Percentiles rank a stretch among this genome's conserved stretches.
phyloP scores from a whole-genome alignment of 2,888 invertebrate genomes.

The Aphodius sticticus region DNA sequence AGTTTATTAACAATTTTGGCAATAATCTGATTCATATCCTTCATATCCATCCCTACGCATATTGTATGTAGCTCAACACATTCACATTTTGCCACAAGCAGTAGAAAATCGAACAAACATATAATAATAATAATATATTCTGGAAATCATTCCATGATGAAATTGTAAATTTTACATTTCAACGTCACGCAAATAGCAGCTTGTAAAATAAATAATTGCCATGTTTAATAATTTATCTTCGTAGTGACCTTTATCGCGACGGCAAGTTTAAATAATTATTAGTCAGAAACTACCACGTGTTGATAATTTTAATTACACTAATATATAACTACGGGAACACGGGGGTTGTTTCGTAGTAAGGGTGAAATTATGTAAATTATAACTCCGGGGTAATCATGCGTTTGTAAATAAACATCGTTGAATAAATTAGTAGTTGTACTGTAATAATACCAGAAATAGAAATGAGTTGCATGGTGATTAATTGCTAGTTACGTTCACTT shows the following conservation, averaged over 20 bases:
- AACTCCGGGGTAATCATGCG: not conserved
- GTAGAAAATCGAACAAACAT: not conserved
- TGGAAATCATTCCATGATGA: not conserved
- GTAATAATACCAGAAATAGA: too few relatives aligned
- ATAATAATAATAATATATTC: not conserved
- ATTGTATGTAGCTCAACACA: too few relatives aligned
- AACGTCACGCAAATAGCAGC: not conserved
- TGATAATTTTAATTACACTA: not conserved
- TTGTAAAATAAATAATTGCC: not conserved
- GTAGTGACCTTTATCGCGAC: not conserved
- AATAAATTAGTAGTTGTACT: too few relatives aligned
- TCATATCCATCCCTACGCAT: too few relatives aligned
- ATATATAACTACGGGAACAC: not conserved
- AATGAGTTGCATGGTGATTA: too few relatives aligned
- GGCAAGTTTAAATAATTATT: constrained; percentile 4
- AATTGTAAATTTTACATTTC: not conserved
- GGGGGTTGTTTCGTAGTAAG: not conserved
- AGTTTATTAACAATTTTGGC: too few relatives aligned
- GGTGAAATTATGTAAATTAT: not conserved
- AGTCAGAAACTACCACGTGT: not conserved
- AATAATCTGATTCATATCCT: too few relatives aligned
- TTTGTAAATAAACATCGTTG: not conserved
- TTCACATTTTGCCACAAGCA: too few relatives aligned
- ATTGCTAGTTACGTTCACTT: too few relatives aligned
- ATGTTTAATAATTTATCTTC: not conserved